These are phyloP conservation scores for Borostomias antarcticus DNA, from an alignment of 2,797 vertebrate genomes.

Conservation along the genomic window DNA sequence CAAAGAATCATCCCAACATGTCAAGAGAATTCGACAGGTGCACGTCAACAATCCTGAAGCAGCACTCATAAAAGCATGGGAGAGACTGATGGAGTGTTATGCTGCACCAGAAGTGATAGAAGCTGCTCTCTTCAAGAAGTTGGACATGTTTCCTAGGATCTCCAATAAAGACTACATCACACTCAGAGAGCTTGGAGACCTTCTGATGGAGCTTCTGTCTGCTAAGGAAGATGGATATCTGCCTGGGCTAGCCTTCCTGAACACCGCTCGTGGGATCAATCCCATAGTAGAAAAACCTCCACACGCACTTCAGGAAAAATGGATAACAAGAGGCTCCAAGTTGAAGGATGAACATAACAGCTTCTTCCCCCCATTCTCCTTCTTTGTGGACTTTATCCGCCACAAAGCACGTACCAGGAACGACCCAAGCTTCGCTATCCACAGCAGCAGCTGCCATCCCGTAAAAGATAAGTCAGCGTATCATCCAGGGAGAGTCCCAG, in stretches of 20 bases:
- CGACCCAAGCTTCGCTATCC: not conserved
- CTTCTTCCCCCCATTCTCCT: slow-evolving; percentile 3
- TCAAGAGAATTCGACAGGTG: slow-evolving; percentile 14
- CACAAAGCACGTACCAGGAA: slow-evolving; percentile 12
- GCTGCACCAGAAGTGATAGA: slow-evolving; percentile 18
- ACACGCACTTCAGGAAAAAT: slow-evolving; percentile 7
- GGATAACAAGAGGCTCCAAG: not conserved
- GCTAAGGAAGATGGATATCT: slow-evolving; percentile 15
- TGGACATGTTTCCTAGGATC: slow-evolving; percentile 24
- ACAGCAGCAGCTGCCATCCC: not conserved
- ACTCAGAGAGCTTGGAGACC: slow-evolving; percentile 26
- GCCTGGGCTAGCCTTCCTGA: slow-evolving; percentile 7
- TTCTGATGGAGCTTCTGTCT: slow-evolving; percentile 22
- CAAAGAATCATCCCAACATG: slow-evolving; percentile 11
- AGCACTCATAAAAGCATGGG: slow-evolving; percentile 8
- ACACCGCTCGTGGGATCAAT: slow-evolving; percentile 15
- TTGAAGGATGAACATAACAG: not conserved
- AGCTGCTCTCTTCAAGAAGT: slow-evolving; percentile 17
- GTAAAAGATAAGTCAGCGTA: not conserved
- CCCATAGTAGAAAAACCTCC: slow-evolving; percentile 21
- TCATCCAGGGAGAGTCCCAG: not conserved
- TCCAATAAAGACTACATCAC: slow-evolving; percentile 20
- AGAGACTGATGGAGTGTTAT: slow-evolving; percentile 20
- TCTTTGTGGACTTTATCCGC: slow-evolving; percentile 3
- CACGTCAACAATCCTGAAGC: slow-evolving; percentile 1